These are phyloP conservation scores for Philypnodon macrostomus DNA, from an alignment of 2,797 vertebrate genomes.

Conservation along the genomic window DNA sequence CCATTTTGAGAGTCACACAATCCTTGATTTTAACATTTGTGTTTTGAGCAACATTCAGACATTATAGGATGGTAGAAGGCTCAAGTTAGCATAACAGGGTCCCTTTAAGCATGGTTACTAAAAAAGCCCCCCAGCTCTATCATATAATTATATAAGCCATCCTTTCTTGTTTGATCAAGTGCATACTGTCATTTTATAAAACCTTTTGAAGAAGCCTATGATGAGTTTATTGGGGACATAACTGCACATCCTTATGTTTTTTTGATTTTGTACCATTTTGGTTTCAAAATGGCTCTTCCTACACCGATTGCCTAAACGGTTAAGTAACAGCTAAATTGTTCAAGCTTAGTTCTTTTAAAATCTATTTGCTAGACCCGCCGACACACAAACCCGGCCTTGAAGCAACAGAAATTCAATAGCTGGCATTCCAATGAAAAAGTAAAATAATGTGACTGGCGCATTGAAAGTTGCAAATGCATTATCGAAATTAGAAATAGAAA, in stretches of 20 bases:
- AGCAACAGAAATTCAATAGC: conserved; percentile 46
- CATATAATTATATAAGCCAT: conserved; percentile 40
- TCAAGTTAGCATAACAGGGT: no score
- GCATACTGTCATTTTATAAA: neutral
- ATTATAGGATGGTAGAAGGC: no score
- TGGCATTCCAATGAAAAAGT: conserved; percentile 24
- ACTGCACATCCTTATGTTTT: no score
- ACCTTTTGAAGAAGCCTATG: no score
- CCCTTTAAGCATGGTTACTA: no score
- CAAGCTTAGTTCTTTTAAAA: conserved; percentile 19
- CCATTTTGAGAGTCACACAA: conserved; percentile 38
- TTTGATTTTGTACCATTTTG: no score
- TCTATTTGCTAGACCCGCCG: conserved; percentile 15
- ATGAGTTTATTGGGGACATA: no score
- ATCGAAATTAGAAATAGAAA: conserved; percentile 38
- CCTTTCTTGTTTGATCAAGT: conserved; percentile 19
- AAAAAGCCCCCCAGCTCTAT: no score
- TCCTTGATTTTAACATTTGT: conserved; percentile 19
- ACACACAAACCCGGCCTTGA: conserved; percentile 6
- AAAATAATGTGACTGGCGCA: conserved; percentile 45
- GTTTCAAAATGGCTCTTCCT: no score
- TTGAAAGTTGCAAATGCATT: conserved; percentile 34
- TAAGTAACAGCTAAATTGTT: conserved; percentile 15
- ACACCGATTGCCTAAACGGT: neutral
- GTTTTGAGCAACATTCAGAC: no score